Conservation (phyloP, 2,113 vertebrate genomes). For the Butastur rufipennis region DNA sequence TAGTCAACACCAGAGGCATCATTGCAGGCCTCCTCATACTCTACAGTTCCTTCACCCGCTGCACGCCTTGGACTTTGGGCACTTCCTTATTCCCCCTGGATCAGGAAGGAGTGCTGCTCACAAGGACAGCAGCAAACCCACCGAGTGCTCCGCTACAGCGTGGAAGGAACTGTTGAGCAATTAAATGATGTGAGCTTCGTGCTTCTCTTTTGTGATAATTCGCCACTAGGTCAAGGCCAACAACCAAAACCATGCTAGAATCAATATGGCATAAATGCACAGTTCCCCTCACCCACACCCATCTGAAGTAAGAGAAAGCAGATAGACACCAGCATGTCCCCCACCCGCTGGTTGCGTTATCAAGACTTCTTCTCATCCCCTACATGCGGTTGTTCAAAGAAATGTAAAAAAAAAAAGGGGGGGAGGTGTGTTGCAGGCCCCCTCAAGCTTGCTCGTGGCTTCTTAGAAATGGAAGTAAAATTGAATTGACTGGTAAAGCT, state of each 20-base stretch:
- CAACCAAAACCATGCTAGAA: neutral
- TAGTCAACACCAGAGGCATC: neutral
- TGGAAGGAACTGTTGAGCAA: neutral
- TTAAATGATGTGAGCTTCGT: neutral
- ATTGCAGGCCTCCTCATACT: accelerated
- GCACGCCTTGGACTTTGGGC: neutral
- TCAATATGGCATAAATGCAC: neutral
- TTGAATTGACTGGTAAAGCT: neutral
- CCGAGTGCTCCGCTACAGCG: neutral
- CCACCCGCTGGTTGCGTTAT: accelerated
- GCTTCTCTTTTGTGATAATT: neutral
- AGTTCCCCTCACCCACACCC: neutral
- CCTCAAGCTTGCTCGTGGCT: neutral
- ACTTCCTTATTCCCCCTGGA: neutral
- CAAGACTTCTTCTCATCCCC: neutral
- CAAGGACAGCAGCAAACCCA: neutral
- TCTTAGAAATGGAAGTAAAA: neutral
- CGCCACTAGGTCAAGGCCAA: neutral
- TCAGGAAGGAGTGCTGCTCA: neutral
- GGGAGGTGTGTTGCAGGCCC: neutral
- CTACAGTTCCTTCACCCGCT: neutral
- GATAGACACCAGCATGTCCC: neutral
- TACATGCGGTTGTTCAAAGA: neutral
- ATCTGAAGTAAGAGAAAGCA: neutral
- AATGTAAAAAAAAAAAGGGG: neutral